phyloP scores from a whole-genome alignment of 2,113 vertebrate species.

The Hiodon tergisus region DNA sequence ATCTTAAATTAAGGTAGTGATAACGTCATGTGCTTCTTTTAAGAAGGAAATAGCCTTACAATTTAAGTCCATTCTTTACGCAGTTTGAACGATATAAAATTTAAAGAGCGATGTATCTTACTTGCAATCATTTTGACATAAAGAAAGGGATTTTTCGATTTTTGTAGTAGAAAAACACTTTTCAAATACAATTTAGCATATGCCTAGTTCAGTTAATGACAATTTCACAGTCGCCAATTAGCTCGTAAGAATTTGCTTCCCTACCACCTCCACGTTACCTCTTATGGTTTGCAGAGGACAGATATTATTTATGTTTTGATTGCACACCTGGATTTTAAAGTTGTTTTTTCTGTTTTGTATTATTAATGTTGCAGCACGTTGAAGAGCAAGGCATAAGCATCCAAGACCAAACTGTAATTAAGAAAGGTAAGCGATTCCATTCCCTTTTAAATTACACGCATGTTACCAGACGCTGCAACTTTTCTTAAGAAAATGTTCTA shows the following conservation, averaged over 20 bases:
- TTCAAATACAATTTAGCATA: too few relatives aligned
- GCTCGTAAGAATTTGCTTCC: not conserved
- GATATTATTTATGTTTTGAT: not conserved
- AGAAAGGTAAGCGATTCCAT: conserved; percentile 89
- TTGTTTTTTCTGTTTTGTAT: conserved; percentile 19
- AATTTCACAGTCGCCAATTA: not conserved
- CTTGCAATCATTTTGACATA: conserved; percentile 9
- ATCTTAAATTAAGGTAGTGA: not conserved
- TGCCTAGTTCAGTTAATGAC: not conserved
- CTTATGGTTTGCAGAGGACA: not conserved
- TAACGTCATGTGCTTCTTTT: conserved; percentile 1
- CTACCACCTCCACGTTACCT: not conserved
- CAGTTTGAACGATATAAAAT: not conserved
- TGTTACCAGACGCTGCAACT: conserved; percentile 68
- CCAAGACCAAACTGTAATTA: conserved; percentile 99
- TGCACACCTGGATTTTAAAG: conserved; percentile 27
- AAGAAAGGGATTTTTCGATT: conserved; percentile 1
- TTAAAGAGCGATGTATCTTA: not conserved
- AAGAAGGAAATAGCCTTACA: conserved; percentile 11
- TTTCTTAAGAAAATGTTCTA: not conserved
- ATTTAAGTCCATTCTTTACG: conserved; percentile 13
- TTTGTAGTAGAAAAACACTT: not conserved
- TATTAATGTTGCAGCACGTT: conserved; percentile 87
- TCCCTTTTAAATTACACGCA: conserved; percentile 67
- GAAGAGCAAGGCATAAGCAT: conserved; percentile 99